Evolutionary conservation across 2,797 vertebrate species (phyloP), one percentile per base, ranked within the genome.

Genomic region (Salmo trutta): DNA sequence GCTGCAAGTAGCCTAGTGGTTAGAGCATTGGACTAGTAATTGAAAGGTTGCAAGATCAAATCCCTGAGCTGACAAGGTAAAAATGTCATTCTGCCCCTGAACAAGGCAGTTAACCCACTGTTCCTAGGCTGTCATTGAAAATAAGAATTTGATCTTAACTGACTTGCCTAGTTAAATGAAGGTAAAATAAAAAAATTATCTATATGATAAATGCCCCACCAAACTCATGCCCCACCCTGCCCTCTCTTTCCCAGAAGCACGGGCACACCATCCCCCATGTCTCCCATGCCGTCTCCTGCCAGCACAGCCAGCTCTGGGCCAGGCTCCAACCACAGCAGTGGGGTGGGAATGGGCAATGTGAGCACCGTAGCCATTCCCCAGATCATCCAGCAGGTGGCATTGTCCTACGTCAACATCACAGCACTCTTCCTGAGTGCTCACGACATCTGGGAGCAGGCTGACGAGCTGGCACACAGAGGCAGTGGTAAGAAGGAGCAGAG

Each of bases 381-480:
- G 79, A 88, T 91, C 68, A 93, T 99, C 77, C 94, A 96, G 74
- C 96, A 93, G 84, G 89, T 96, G 92, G 95, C 95, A 0, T 93
- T 94, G 29, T 95, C 94, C 77, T 99, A 98, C 0, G 89, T 99
- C 90, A 96, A 92, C 92, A 97, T 99, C 90, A 99, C 98, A 0
- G 93, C 94, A 4, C 93, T 96, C 19, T 91, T 97, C 84, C 91
- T 99, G 76, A 95, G 89, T 0, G 97, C 97, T 0, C 95, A 96
- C 36, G 94, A 97, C 64, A 87, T 94, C 36, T 99, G 98, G 98
- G 98, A 98, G 85, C 95, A 96, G 90, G 96, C 97, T 0, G 96
- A 97, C 84, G 88, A 89, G 59, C 88, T 98, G 41, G 91, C 92
- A 17, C 90, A 81, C 73, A 94, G 89, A 89, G 95, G 95, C 89